Percentiles rank a stretch among this genome's conserved stretches.
These are phyloP conservation scores for Thereva unica DNA, from an alignment of 2,888 invertebrate genomes.

Conservation along the genomic window DNA sequence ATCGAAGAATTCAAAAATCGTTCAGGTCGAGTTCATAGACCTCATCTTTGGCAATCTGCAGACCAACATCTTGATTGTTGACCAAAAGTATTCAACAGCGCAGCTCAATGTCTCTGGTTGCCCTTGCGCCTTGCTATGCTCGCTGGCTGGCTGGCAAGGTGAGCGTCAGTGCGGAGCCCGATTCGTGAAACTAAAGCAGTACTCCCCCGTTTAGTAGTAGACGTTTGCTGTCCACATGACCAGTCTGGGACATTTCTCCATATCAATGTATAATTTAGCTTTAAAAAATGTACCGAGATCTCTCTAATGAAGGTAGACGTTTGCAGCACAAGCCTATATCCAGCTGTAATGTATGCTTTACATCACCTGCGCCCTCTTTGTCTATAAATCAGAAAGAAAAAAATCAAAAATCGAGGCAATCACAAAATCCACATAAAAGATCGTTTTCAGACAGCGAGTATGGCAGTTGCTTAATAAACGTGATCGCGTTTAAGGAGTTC, in stretches of 20 bases:
- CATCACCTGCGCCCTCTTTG: slow-evolving; percentile 25
- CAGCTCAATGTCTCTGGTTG: too few relatives aligned
- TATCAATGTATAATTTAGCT: slow-evolving; percentile 7
- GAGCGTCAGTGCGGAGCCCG: too few relatives aligned
- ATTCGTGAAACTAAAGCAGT: background rate
- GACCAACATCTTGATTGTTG: too few relatives aligned
- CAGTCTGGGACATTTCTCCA: background rate
- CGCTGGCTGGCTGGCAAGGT: too few relatives aligned
- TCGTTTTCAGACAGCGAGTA: slow-evolving; percentile 52
- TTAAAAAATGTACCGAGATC: slow-evolving; percentile 11
- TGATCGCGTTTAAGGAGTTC: slow-evolving; percentile 45
- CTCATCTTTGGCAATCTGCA: too few relatives aligned
- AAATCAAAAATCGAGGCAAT: slow-evolving; percentile 48
- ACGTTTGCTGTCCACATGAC: too few relatives aligned
- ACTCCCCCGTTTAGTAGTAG: slow-evolving; percentile 8
- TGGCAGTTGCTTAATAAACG: slow-evolving; percentile 54
- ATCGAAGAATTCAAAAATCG: too few relatives aligned
- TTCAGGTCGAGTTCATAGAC: too few relatives aligned
- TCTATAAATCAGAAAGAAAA: slow-evolving; percentile 39
- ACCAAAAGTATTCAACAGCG: too few relatives aligned
- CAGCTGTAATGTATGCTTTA: slow-evolving; percentile 13
- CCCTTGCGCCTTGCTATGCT: too few relatives aligned
- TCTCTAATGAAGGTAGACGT: slow-evolving; percentile 10
- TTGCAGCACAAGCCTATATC: slow-evolving; percentile 1
- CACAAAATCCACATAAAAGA: slow-evolving; percentile 56